Evolutionary conservation across 2,797 vertebrate species (phyloP), one percentile per base, ranked within the genome.

Genomic region (Mallotus villosus): DNA sequence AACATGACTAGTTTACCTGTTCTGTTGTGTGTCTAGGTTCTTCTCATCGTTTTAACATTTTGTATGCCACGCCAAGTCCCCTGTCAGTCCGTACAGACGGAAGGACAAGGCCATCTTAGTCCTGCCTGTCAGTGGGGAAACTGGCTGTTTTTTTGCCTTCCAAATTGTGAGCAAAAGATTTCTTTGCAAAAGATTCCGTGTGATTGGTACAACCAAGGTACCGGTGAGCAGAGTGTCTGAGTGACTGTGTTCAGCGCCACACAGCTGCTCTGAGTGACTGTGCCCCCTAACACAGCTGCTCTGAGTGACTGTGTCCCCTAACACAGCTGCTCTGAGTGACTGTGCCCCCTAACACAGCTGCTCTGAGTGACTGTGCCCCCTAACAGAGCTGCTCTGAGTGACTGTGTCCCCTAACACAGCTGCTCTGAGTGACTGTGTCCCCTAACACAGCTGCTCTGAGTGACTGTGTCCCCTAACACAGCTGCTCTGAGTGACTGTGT

Each of bases 131-230:
- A 66, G 21, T 32, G 19, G 24, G 3, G 4, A 8, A 9, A 57
- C 25, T 22, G 7, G 49, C 49, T 32, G 60, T 14, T 9, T 24
- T 9, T 37, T 37, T 34, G 22, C 61, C 24, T 5, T 76, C 61
- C 67, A 58, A n/a, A 34, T 68, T 29, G 29, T 27, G 63, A 79
- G 68, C 63, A n/a, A n/a, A n/a, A n/a, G n/a, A n/a, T 74, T 73
- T 51, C 32, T 3, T 51, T 27, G 17, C 22, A 46, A 51, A 51
- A 17, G 41, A 11, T 11, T 55, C 41, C 12, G 46, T n/a, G 32
- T 67, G 24, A 63, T 77, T 29, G 34, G 64, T 77, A 71, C 77
- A 75, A 71, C 84, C 75, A 68, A 12, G 0, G 53, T 37, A 17
- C 62, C n/a, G 27, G 16, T 34, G 19, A 64, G 19, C 6, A 1